Evolutionary conservation across 2,113 vertebrate species (phyloP).

Genomic region (Thermophis baileyi): DNA sequence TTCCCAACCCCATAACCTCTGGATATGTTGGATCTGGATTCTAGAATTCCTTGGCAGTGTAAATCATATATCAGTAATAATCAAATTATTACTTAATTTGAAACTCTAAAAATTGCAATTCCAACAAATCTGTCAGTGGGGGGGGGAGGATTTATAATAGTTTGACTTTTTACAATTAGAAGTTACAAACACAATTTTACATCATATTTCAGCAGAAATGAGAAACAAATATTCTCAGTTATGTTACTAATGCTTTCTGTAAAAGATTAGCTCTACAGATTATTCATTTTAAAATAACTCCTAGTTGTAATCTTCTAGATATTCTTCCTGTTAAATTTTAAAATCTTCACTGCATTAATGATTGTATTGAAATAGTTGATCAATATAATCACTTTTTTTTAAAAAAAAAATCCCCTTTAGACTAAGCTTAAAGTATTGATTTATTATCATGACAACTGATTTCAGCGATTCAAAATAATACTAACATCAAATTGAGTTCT

Average conservation of each 20-base stretch:
- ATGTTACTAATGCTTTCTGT: neutral
- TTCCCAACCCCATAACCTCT: neutral
- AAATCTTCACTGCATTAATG: neutral
- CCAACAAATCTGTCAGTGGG: neutral
- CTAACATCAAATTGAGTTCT: neutral
- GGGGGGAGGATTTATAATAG: neutral
- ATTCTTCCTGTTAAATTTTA: neutral
- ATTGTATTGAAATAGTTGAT: neutral
- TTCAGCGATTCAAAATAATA: neutral
- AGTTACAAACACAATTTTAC: neutral
- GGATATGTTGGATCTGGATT: neutral
- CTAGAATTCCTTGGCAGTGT: neutral
- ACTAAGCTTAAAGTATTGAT: neutral
- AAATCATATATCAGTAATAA: neutral
- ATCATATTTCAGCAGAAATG: neutral
- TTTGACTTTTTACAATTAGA: neutral
- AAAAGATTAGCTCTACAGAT: neutral
- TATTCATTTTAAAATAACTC: neutral
- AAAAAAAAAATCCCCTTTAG: neutral
- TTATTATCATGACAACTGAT: neutral
- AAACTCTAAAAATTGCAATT: neutral
- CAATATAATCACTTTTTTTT: neutral
- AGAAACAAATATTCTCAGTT: neutral
- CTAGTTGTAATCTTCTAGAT: neutral
- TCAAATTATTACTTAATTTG: neutral